A percentile compares a stretch with the other conserved stretches of the same genome.
phyloP scores from a whole-genome alignment of 2,888 invertebrate genomes.

The Tuberolachnus salignus region DNA sequence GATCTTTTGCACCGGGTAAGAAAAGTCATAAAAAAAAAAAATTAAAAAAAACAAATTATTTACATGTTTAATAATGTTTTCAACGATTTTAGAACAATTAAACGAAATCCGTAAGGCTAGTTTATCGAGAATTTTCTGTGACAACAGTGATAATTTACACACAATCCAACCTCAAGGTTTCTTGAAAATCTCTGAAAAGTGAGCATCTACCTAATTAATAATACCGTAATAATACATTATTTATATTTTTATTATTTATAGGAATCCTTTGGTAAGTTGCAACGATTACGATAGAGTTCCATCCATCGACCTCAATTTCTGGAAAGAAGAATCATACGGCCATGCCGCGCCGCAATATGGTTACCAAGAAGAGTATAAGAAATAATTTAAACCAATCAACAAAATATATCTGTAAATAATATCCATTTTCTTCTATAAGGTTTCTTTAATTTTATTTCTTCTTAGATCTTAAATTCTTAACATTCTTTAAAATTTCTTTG shows the following conservation, averaged over 20 bases:
- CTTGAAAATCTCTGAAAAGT: conserved; percentile 62
- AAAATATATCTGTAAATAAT: conserved; percentile 47
- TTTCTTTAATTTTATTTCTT: conserved; percentile 43
- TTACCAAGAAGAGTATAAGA: conserved; percentile 57
- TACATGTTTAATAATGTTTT: not conserved
- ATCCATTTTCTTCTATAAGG: conserved; percentile 52
- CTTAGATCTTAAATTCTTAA: conserved; percentile 40
- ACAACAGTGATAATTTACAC: conserved; percentile 74
- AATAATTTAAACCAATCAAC: conserved; percentile 45
- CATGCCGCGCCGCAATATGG: conserved; percentile 49
- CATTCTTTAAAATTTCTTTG: conserved; percentile 42
- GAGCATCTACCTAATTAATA: conserved; percentile 49
- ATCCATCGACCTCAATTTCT: conserved; percentile 65
- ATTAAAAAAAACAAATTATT: not conserved
- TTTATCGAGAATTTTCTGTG: conserved; percentile 79
- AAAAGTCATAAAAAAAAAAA: not conserved
- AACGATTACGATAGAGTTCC: conserved; percentile 65
- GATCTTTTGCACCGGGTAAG: conserved; percentile 72
- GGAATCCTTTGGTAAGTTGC: conserved; percentile 68
- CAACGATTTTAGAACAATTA: conserved; percentile 68
- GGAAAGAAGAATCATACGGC: conserved; percentile 64
- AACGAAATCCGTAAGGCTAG: conserved; percentile 77
- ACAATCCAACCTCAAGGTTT: conserved; percentile 72
- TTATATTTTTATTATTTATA: conserved; percentile 59
- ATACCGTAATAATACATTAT: not conserved